Base-by-base conservation (phyloP, 2,113 vertebrate species). In the Apistogramma diplotaenia region DNA sequence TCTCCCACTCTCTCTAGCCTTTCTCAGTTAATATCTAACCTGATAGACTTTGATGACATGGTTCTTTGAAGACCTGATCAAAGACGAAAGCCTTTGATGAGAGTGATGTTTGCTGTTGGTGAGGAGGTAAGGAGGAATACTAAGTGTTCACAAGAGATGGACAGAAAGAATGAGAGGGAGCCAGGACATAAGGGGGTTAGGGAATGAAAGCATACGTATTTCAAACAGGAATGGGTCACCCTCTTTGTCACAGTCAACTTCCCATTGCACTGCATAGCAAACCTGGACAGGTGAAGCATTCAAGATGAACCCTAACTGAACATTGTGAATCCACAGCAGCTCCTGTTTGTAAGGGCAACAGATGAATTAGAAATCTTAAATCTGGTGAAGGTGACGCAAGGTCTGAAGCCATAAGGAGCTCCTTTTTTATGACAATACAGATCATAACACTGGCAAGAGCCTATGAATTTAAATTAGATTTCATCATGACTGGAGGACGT, bases 1-100 rank as follows among this genome's bases (percentile, higher is more conserved):
- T 59, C 74, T 55, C 62, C 40, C 73, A 46, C 54, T 56, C 76
- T 65, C 83, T 76, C 51, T 43, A 61, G 40, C 25, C 62, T 83
- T 79, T 70, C 74, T 65, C 85, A 86, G 85, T 91, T 89, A 83
- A 89, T 91, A 91, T 90, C 86, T 91, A 89, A 92, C 90, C 89
- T 93, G 91, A 92, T 91, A 81, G 84, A 91, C 92, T 93, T 91
- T 93, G 91, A 93, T 91, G 92, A 90, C 87, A 87, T 7, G 9
- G 71, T 87, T 87, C 93, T 94, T 94, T 94, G 93, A 94, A 94
- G 91, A 90, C 70, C 84, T 84, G 92, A 94, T 94, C 92, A 94
- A 94, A 93, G 91, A 89, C 21, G 23, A 75, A 55, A 83, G 76
- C 77, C 87, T 93, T 89, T 89, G 92, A 91, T 93, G 91, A 91